Base-by-base conservation (phyloP, 1,140 invertebrate genomes). In the Atta cephalotes region DNA sequence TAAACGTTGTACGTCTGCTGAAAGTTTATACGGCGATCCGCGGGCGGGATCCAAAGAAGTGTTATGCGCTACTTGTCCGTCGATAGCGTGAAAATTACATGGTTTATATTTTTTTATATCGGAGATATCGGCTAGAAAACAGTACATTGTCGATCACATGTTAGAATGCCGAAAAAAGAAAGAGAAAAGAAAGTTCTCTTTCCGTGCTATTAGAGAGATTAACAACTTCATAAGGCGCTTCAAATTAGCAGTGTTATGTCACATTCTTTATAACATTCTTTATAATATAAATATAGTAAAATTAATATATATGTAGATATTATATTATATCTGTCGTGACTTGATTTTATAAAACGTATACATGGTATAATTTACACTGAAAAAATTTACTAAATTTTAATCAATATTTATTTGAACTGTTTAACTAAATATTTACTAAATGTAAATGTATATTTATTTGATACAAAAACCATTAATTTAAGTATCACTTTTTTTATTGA, bases 51-150 rank as follows among this genome's bases (percentile, higher is more conserved):
- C 53, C 16, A 25, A 82, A 49, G 70, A 49, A 49, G 25, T 70
- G 80, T 84, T 63, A 63, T 18, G 80, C 56, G 80, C 80, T 84
- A 84, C 80, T 84, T 84, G 39, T 10, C 14, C 25, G 70, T 35
- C 71, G 70, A 76, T 76, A 25, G 80, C 80, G 80, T 84, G 58
- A 84, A 84, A 84, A 84, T 76, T 84, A 45, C 56, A n/a, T 35
- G 80, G 39, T 70, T 74, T 14, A 21, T 71, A 35, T 51, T 76
- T 84, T 76, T 84, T 68, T 62, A 3, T 28, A 49, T 35, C 39
- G 12, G 25, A 51, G n/a, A 63, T 72, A 58, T 35, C 5, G 14
- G 3, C 16, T 28, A 72, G 79, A 81, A 81, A 72, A 81, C 18
- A 31, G 35, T 53, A 68, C 18, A 9, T 49, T 70, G 53, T 49